Conservation (phyloP, 2,888 invertebrate species). For the Ormyrus nitidulus region DNA sequence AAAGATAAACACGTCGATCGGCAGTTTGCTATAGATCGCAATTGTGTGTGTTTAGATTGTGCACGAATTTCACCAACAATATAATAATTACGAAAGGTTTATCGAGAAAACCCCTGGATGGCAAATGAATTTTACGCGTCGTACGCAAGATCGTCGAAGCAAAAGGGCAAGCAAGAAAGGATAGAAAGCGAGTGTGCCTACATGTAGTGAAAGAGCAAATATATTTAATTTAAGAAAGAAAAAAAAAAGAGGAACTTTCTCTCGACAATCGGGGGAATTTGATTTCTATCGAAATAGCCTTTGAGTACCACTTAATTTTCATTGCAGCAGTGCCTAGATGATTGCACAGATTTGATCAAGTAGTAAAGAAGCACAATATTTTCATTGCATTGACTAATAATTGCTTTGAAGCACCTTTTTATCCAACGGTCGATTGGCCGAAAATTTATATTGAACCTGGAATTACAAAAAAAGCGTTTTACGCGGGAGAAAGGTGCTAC, state of each 20-base stretch:
- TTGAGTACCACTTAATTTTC: too few species aligned
- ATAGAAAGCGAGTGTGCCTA: slow-evolving; percentile 41
- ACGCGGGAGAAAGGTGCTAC: too few species aligned
- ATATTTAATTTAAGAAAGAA: slow-evolving; percentile 20
- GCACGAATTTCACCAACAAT: slow-evolving; percentile 3
- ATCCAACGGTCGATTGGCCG: neutral
- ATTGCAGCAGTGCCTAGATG: too few species aligned
- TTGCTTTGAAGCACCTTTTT: neutral
- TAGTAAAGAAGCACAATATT: too few species aligned
- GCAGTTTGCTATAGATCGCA: neutral
- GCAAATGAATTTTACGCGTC: neutral
- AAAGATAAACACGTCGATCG: too few species aligned
- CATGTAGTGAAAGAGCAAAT: slow-evolving; percentile 10
- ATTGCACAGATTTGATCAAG: too few species aligned
- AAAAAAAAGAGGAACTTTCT: neutral
- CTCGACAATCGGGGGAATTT: neutral
- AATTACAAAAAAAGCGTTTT: too few species aligned
- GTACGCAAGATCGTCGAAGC: neutral
- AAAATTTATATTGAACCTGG: neutral
- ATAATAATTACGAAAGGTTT: neutral
- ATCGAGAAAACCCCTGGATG: neutral
- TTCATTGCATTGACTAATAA: too few species aligned
- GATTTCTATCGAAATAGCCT: neutral
- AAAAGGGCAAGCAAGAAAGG: slow-evolving; percentile 1
- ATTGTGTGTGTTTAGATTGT: neutral